Base-by-base conservation (phyloP, 1,140 invertebrate genomes). In the Trachymyrmex septentrionalis region DNA sequence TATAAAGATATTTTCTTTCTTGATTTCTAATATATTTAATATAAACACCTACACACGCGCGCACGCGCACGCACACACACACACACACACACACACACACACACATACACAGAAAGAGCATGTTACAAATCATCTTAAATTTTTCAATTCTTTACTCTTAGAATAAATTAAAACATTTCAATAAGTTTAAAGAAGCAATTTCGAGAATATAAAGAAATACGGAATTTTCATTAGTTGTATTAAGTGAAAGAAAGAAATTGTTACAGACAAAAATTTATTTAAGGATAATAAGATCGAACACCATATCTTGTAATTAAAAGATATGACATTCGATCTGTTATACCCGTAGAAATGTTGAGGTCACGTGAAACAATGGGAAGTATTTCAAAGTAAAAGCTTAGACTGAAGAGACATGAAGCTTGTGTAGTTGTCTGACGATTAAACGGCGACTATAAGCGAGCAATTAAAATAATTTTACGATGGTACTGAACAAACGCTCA, bases 391-490 rank as follows among this genome's bases (percentile, higher is more conserved):
- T 2, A 6, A 78, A 78, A 38, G 16, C n/a, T 44, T 38, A 21
- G 21, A 4, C 21, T 61, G 34, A 61, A 50, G 24, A 14, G 3
- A 53, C 21, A 24, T 19, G 14, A 34, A 67, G 14, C 30, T 34
- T 53, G 6, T 38, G 16, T 9, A 38, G 34, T 44, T 44, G 38
- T 71, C 9, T 34, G 64, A 53, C n/a, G 6, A 72, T 57, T 71
- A 21, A 44, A 69, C 27, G 44, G 6, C n/a, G 34, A n/a, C 24
- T 69, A 69, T 55, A 72, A 82, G 67, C 12, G 34, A 72, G 34
- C 66, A 59, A 82, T 82, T 82, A 72, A 82, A 72, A 82, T 82
- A 82, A 82, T 82, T 82, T 72, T 34, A 24, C 5, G 1, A 44
- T 59, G 9, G 5, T 44, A 50, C 48, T 50, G 53, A 2, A 82